phyloP scores from a whole-genome alignment of 2,797 vertebrate species.

The Psittacula echo region DNA sequence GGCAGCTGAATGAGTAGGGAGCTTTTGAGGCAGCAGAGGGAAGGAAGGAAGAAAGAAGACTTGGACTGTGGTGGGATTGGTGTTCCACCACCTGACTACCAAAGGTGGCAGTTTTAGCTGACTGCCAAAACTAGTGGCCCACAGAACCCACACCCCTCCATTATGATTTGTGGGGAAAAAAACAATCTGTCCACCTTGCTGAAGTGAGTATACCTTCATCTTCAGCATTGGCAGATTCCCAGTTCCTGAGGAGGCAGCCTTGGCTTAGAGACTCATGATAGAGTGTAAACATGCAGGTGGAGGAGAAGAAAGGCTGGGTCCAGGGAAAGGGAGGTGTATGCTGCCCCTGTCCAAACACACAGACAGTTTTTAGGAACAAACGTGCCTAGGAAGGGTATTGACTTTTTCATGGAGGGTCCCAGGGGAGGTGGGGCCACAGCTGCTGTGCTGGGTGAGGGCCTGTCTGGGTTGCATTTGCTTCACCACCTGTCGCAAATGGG shows the following conservation, averaged over 20 bases:
- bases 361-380: neutral
- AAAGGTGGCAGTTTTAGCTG: neutral
- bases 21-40: neutral
- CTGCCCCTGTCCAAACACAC: neutral
- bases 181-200: neutral
- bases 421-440: neutral
- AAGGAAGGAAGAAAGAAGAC: neutral
- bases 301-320: neutral
- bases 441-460: neutral
- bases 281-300: neutral
- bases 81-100: neutral
- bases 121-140: neutral
- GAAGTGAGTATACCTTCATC: neutral
- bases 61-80: neutral
- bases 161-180: neutral
- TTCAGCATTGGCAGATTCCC: neutral
- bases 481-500: constrained; percentile 21
- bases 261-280: neutral
- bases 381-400: neutral
- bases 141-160: rapidly evolving
- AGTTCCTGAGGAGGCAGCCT: neutral
- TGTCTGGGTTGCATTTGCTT: constrained; percentile 32
- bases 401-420: neutral
- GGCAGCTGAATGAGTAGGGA: rapidly evolving
- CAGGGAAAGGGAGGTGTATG: neutral